phyloP scores from a whole-genome alignment of 2,888 invertebrate species.

The Caenorhabditis doughertyi region DNA sequence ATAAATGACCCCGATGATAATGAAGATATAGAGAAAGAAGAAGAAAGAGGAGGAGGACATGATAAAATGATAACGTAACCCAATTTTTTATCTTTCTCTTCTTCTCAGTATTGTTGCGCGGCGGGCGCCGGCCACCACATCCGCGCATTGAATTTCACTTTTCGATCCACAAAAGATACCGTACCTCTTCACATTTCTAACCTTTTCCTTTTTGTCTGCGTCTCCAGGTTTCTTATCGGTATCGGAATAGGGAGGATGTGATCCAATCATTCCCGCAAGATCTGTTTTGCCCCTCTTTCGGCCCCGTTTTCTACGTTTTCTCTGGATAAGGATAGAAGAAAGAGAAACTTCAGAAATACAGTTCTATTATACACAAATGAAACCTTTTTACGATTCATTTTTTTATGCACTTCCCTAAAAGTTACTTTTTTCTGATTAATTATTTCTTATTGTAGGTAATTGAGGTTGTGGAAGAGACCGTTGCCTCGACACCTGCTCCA shows the following conservation, averaged over 20 bases:
- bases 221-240: constrained; percentile 56
- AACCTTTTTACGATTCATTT: constrained; percentile 4
- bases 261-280: constrained; percentile 59
- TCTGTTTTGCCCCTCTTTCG: constrained; percentile 50
- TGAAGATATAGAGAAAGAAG: neutral
- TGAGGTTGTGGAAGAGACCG: constrained; percentile 57
- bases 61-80: constrained; percentile 65
- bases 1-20: constrained; percentile 39
- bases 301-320: constrained; percentile 29
- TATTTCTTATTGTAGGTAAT: constrained; percentile 34
- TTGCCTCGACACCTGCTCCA: constrained; percentile 41
- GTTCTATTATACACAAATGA: constrained; percentile 10
- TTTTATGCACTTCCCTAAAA: neutral
- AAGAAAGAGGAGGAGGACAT: neutral
- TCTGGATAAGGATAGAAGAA: constrained; percentile 38
- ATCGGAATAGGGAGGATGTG: constrained; percentile 27
- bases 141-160: constrained; percentile 41
- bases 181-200: constrained; percentile 27
- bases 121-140: constrained; percentile 34
- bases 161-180: constrained; percentile 50
- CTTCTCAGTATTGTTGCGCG: constrained; percentile 22
- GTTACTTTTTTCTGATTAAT: neutral
- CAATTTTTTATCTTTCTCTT: constrained; percentile 52
- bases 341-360: constrained; percentile 31
- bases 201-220: constrained; percentile 15